A percentile compares a stretch with the other conserved stretches of the same genome.
Evolutionary conservation across 2,888 invertebrate genomes (phyloP).

Genomic region (Eubasilissa splendida): DNA sequence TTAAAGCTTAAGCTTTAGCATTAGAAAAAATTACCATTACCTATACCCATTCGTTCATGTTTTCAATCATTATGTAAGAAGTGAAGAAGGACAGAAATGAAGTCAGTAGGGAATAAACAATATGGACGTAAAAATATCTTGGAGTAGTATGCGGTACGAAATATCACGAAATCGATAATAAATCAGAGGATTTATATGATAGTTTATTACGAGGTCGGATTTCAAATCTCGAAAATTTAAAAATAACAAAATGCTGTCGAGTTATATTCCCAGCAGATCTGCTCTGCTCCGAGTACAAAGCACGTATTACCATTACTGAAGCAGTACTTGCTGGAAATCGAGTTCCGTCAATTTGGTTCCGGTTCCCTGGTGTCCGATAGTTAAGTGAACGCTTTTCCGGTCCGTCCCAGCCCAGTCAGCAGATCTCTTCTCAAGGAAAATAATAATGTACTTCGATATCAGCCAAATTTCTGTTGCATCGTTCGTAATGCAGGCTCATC

Average conservation of each 20-base stretch:
- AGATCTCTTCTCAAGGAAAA: not conserved
- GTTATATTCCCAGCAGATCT: conserved; percentile 10
- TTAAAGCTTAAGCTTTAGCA: too few species aligned
- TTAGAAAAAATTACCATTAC: too few species aligned
- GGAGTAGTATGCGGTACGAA: too few species aligned
- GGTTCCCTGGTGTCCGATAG: conserved; percentile 16
- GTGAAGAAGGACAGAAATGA: too few species aligned
- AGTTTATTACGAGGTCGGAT: too few species aligned
- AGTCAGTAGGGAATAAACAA: too few species aligned
- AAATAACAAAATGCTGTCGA: not conserved
- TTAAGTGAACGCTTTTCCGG: conserved; percentile 6
- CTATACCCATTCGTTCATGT: too few species aligned
- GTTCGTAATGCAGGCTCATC: not conserved
- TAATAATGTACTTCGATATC: not conserved
- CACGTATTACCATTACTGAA: conserved; percentile 27
- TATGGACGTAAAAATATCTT: too few species aligned
- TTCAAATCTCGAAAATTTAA: too few species aligned
- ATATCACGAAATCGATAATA: too few species aligned
- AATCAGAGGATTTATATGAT: too few species aligned
- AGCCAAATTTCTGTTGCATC: conserved; percentile 23
- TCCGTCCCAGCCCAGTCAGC: not conserved
- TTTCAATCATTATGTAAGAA: too few species aligned
- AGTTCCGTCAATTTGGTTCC: conserved; percentile 23
- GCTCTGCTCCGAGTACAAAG: conserved; percentile 8
- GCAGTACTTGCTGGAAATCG: conserved; percentile 27